phyloP scores from a whole-genome alignment of 2,113 vertebrate species.

The Glaucidium brasilianum region DNA sequence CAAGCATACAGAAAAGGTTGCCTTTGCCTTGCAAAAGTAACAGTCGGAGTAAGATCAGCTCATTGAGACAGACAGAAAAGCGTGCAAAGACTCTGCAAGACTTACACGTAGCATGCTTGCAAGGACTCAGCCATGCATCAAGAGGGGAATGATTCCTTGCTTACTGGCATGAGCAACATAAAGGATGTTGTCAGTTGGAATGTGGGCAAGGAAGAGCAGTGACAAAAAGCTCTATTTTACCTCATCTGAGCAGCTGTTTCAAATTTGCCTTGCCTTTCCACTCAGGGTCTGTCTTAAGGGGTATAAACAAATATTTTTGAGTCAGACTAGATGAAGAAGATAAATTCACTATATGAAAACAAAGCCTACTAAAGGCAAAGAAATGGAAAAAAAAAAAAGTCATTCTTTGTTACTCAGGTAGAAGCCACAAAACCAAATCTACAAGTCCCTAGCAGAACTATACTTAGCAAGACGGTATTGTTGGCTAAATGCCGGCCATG shows the following conservation, averaged over 20 bases:
- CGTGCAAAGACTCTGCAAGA: neutral
- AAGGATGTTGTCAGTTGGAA: neutral
- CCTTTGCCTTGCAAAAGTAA: neutral
- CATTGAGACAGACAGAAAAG: neutral
- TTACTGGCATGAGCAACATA: neutral
- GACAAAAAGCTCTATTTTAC: neutral
- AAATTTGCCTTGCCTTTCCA: neutral
- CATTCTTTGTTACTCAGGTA: neutral
- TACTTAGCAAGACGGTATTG: neutral
- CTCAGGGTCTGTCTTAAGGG: neutral
- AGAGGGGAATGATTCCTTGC: no score
- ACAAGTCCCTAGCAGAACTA: neutral
- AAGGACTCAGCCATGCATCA: neutral
- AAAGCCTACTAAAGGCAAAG: neutral
- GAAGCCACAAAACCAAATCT: neutral
- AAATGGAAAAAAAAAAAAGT: neutral
- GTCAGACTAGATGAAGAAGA: neutral
- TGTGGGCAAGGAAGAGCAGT: neutral
- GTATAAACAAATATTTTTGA: neutral
- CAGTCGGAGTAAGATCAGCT: neutral
- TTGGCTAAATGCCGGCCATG: neutral
- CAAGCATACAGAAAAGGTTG: neutral
- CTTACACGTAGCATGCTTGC: neutral
- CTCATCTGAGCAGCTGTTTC: neutral
- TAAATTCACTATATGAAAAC: neutral